These are phyloP conservation scores for Papilio dardanus DNA, from an alignment of 1,140 invertebrate species.

Conservation along the genomic window DNA sequence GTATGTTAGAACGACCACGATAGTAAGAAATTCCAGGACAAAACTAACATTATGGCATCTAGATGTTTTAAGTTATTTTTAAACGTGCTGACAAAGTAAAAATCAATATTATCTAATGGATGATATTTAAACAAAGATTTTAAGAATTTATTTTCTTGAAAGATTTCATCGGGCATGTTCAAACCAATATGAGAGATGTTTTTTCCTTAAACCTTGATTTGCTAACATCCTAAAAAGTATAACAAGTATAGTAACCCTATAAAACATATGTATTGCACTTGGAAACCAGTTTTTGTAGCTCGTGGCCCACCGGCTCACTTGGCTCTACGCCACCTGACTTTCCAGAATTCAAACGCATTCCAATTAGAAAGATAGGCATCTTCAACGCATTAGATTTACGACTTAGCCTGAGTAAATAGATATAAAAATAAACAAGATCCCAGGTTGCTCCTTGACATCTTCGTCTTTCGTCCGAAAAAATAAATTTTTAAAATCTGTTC, in stretches of 20 bases:
- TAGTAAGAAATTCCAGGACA: background rate
- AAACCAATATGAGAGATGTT: background rate
- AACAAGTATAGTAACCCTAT: background rate
- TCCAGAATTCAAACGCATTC: slow-evolving; percentile 15
- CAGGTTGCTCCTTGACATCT: background rate
- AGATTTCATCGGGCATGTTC: too few species aligned
- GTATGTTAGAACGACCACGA: background rate
- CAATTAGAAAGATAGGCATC: background rate
- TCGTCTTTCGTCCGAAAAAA: background rate
- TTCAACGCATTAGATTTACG: background rate
- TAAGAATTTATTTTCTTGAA: too few species aligned
- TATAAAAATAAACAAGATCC: background rate
- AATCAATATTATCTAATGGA: too few species aligned
- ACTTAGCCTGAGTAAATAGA: background rate
- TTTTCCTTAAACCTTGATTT: background rate
- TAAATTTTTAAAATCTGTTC: background rate
- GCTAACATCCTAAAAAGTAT: background rate
- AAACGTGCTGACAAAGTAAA: background rate
- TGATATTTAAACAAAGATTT: too few species aligned
- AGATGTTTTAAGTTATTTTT: background rate
- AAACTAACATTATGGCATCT: background rate
- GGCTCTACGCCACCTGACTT: slow-evolving; percentile 10
- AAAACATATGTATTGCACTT: slow-evolving; percentile 18
- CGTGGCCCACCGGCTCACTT: slow-evolving; percentile 21
- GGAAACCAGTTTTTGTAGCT: slow-evolving; percentile 23